Conservation (phyloP, 2,113 vertebrate genomes). For the Triplophysa rosa region DNA sequence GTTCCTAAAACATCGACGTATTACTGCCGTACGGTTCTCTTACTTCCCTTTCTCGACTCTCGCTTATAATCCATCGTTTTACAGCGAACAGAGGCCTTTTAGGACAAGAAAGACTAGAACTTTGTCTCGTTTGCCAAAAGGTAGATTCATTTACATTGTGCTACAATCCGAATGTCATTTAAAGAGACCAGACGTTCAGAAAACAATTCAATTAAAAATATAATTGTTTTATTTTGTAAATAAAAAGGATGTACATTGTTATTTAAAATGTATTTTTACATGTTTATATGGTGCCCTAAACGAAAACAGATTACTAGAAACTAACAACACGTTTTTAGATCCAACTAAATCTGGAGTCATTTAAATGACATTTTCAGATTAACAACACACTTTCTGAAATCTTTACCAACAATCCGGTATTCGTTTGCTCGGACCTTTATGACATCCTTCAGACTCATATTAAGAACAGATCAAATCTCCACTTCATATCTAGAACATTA, state of each 20-base stretch:
- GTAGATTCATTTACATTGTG: not conserved
- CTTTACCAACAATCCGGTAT: not conserved
- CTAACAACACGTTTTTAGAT: not conserved
- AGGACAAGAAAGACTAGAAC: not conserved
- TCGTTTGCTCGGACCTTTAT: not conserved
- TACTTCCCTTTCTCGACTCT: not conserved
- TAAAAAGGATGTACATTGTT: constrained; percentile 32
- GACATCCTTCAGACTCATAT: not conserved
- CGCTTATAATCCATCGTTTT: not conserved
- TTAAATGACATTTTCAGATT: not conserved
- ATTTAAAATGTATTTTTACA: constrained; percentile 64
- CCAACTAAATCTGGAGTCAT: not conserved
- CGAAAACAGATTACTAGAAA: not conserved
- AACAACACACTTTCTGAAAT: not conserved
- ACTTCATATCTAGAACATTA: no score
- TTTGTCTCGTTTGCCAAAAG: not conserved
- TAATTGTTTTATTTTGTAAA: constrained; percentile 20
- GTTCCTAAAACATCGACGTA: not conserved
- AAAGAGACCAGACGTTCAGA: not conserved
- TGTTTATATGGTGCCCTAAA: constrained; percentile 59
- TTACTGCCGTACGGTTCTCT: not conserved
- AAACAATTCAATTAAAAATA: not conserved
- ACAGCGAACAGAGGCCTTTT: constrained; percentile 15
- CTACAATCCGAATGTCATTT: not conserved
- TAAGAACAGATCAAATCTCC: no score